Base-by-base conservation (phyloP, 1,140 invertebrate species). In the Musca vetustissima region DNA sequence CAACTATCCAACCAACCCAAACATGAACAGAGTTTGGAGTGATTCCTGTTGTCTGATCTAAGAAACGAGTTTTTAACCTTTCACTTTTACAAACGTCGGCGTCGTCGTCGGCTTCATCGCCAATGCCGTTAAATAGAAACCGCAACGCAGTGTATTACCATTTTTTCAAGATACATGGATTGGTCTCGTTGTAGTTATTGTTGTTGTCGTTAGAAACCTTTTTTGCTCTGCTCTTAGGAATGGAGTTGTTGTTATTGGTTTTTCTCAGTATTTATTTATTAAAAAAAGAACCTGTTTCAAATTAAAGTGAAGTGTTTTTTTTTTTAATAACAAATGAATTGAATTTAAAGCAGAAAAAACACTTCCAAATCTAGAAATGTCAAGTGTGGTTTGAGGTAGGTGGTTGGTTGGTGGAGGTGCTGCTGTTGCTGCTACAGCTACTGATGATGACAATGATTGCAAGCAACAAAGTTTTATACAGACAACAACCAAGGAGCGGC, bases 21-120 rank as follows among this genome's bases (percentile, higher is more conserved):
- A 52, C 49, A 22, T 52, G 9, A 19, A 52, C 7, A 21, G 1
- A 52, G 21, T 52, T 21, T 21, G 8, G 17, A 52, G 1, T 13
- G 7, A 19, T 52, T 52, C 21, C 17, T 52, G 17, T 52, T 61
- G 25, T 61, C 28, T 61, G 28, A 61, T 61, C 57, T 61, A 36
- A 61, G 57, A 61, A 61, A 61, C 57, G 17, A 61, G 57, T 61
- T 61, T 36, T 61, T 61, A 61, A 61, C 57, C 57, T 61, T 61
- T 61, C 57, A 61, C 57, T 61, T 57, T 57, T 57, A 43, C 36
- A 43, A 43, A 43, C 36, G 36, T 43, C 11, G 36, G 36, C 36
- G 36, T 43, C 28, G 28, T 3, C 28, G 28, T 32, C 11, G 11
- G 36, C 36, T 43, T 43, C 36, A 7, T 4, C 36, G 36, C 36